Evolutionary conservation across 1,140 invertebrate genomes (phyloP), one percentile per base, ranked within the genome.

Genomic region (Drosophila grimshawi): DNA sequence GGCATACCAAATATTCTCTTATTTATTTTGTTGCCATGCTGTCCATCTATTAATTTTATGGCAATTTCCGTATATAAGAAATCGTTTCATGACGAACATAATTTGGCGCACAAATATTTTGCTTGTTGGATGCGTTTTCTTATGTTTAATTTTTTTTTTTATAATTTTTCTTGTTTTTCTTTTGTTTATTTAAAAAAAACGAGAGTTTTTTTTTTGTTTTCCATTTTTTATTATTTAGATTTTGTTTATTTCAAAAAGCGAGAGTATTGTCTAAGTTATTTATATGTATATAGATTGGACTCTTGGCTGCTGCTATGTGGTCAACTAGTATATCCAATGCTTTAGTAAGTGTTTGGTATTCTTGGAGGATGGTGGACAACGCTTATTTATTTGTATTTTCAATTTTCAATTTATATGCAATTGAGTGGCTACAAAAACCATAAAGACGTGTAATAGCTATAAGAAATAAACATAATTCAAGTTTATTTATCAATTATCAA

Each of bases 201-300:
- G 37, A 72, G 43, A 30, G 53, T 57, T 60, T 57, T 45, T 46
- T 33, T 57, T 55, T 65, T n/a, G 10, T 39, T 51, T 8, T 41
- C 7, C 4, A 46, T 6, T 27, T 52, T 43, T 27, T n/a, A 29
- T 37, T 55, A 45, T 19, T 19, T 19, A 19, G 19, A 43, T 51
- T 49, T 39, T 67, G 66, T 68, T 68, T 72, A 53, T 65, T 61
- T 76, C 56, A 49, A 48, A 59, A 75, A 27, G 51, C 32, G 41
- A 68, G 64, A 43, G 39, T 59, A 39, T 64, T 35, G 19, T 77
- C 7, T 65, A 80, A 73, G 37, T 65, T 80, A 73, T 75, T 56
- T 69, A 51, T 71, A 79, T 43, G n/a, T 41, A 46, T 71, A 61
- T 71, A 63, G 75, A 61, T 70, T 81, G 56, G 71, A 68, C 51